These are phyloP conservation scores for Acanthacorydalis orientalis DNA, from an alignment of 2,888 invertebrate species.

Conservation along the genomic window DNA sequence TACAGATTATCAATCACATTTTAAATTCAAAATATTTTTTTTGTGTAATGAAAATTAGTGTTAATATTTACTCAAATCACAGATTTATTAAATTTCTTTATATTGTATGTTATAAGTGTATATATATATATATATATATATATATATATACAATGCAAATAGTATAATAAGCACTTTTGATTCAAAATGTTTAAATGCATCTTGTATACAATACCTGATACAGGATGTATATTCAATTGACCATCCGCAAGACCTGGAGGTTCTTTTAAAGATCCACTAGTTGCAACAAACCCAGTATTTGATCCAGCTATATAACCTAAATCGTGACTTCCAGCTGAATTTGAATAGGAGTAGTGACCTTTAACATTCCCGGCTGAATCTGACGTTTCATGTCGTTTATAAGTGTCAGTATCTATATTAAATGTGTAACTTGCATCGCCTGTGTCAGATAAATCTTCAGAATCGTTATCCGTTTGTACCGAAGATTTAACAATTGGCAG, in stretches of 20 bases:
- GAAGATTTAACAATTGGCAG: constrained; percentile 12
- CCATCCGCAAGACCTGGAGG: constrained; percentile 7
- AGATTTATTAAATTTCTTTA: too few relatives aligned
- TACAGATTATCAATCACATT: too few relatives aligned
- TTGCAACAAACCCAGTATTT: constrained; percentile 12
- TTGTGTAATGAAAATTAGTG: too few relatives aligned
- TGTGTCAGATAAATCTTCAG: constrained; percentile 5
- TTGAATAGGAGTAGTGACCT: constrained; percentile 9
- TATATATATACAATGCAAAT: too few relatives aligned
- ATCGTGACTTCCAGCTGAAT: constrained; percentile 7
- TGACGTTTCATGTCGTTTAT: constrained; percentile 9
- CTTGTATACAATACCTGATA: neutral
- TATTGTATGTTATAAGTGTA: too few relatives aligned
- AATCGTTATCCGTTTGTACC: neutral
- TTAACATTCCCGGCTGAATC: constrained; percentile 10
- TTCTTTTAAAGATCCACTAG: constrained; percentile 12
- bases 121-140: too few relatives aligned
- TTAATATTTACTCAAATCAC: too few relatives aligned
- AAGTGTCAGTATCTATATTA: constrained; percentile 9
- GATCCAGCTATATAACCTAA: constrained; percentile 13
- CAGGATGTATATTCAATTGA: neutral
- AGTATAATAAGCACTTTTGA: too few relatives aligned
- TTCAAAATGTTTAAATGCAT: too few relatives aligned
- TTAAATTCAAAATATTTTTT: too few relatives aligned
- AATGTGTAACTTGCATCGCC: constrained; percentile 13